Percentiles rank a stretch among this genome's conserved stretches.
These are phyloP conservation scores for Latrodectus geometricus DNA, from an alignment of 1,140 invertebrate genomes.

Conservation along the genomic window DNA sequence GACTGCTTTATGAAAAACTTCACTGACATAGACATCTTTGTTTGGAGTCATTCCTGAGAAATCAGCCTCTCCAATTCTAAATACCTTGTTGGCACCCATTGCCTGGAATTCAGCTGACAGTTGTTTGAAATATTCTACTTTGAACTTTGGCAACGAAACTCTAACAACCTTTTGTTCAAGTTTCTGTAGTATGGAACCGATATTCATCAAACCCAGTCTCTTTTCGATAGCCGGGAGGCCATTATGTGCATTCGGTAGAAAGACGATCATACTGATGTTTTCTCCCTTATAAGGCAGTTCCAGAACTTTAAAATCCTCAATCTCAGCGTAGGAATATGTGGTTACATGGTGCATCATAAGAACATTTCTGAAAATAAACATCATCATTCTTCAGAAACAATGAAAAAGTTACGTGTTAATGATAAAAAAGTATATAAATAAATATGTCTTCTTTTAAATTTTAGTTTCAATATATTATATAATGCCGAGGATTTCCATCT, in stretches of 20 bases:
- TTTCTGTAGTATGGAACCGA: background rate
- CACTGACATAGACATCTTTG: conserved; percentile 62
- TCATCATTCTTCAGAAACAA: background rate
- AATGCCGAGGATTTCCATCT: too few species aligned
- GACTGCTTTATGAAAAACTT: conserved; percentile 72
- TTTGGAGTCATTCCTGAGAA: conserved; percentile 63
- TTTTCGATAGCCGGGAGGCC: conserved; percentile 54
- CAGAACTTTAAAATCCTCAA: conserved; percentile 74
- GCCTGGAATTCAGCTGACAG: conserved; percentile 53
- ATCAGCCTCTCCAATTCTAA: conserved; percentile 61
- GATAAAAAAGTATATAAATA: too few species aligned
- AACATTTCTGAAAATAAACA: conserved; percentile 68
- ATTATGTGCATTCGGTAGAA: conserved; percentile 65
- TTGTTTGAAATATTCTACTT: conserved; percentile 56
- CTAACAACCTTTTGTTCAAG: conserved; percentile 31
- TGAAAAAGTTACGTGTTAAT: too few species aligned
- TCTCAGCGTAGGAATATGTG: conserved; percentile 78
- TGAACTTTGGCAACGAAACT: conserved; percentile 65
- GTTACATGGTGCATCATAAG: conserved; percentile 88
- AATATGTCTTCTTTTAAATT: too few species aligned
- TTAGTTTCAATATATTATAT: too few species aligned
- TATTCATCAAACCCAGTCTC: background rate
- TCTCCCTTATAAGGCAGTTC: conserved; percentile 79
- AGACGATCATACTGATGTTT: conserved; percentile 67
- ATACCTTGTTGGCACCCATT: conserved; percentile 64